Conservation (phyloP, 1,140 invertebrate genomes). For the Leptonema lineaticorne region DNA sequence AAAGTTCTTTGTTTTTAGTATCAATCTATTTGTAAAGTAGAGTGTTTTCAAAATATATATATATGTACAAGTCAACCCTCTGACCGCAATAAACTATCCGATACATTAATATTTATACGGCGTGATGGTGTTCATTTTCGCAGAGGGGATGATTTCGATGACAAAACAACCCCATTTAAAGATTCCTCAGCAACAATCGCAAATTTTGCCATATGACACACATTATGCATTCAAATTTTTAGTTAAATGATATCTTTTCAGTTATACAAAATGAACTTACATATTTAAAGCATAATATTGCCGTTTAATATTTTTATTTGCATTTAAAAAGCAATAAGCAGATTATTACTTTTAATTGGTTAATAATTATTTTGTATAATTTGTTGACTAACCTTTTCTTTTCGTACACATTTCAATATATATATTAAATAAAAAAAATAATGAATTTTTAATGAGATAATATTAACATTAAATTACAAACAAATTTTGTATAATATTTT, state of each 20-base stretch:
- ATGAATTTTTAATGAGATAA: too few relatives aligned
- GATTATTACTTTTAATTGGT: background rate
- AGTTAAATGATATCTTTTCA: background rate
- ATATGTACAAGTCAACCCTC: slow-evolving; percentile 4
- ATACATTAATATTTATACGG: slow-evolving; percentile 33
- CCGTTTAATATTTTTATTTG: background rate
- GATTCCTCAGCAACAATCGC: slow-evolving; percentile 24
- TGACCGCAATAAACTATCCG: slow-evolving; percentile 28
- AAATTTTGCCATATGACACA: background rate
- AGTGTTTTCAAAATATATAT: background rate
- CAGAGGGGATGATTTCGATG: slow-evolving; percentile 9
- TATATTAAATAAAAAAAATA: too few relatives aligned
- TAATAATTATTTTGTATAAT: too few relatives aligned
- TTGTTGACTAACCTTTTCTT: too few relatives aligned
- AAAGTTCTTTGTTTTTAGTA: too few relatives aligned
- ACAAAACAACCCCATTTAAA: slow-evolving; percentile 13
- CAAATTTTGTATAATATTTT: too few relatives aligned
- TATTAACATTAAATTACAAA: too few relatives aligned
- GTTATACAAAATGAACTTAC: background rate
- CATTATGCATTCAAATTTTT: slow-evolving; percentile 21
- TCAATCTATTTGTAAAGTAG: too few relatives aligned
- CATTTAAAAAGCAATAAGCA: background rate
- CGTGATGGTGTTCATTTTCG: slow-evolving; percentile 28
- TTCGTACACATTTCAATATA: too few relatives aligned
- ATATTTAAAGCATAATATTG: background rate